These are phyloP conservation scores for Halictus ligatus DNA, from an alignment of 2,888 invertebrate species.

Conservation along the genomic window DNA sequence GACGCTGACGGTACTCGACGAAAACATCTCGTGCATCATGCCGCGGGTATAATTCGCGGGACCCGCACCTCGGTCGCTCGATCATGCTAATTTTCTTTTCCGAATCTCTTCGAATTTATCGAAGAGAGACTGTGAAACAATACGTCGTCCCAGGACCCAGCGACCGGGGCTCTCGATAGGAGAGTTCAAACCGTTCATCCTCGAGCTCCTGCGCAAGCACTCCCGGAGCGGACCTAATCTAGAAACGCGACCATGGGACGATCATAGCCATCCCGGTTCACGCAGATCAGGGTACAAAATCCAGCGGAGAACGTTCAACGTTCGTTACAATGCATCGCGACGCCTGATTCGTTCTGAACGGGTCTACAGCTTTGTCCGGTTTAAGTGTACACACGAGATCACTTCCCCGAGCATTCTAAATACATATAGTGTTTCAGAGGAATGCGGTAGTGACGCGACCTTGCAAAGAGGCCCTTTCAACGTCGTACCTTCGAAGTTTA, in stretches of 20 bases:
- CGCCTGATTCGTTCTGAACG: neutral
- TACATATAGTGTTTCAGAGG: neutral
- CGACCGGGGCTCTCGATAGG: neutral
- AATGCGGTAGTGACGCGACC: neutral
- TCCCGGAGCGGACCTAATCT: neutral
- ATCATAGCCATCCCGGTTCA: neutral
- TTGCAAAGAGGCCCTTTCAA: neutral
- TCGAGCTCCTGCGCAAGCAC: neutral
- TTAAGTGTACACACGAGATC: neutral
- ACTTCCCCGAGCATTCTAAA: neutral
- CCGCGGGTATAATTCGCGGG: neutral
- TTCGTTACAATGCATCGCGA: neutral
- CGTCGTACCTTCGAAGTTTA: neutral
- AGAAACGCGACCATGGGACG: neutral
- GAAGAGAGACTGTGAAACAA: neutral
- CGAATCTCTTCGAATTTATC: neutral
- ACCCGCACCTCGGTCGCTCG: neutral
- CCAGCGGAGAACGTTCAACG: slow-evolving; percentile 1
- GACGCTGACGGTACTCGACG: slow-evolving; percentile 28
- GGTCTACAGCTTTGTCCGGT: neutral
- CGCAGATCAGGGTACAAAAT: neutral
- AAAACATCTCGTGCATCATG: neutral
- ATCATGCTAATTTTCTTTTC: neutral
- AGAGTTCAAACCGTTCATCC: neutral
- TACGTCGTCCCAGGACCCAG: neutral